Evolutionary conservation across 1,140 invertebrate genomes (phyloP).

Genomic region (Anastrepha ludens): DNA sequence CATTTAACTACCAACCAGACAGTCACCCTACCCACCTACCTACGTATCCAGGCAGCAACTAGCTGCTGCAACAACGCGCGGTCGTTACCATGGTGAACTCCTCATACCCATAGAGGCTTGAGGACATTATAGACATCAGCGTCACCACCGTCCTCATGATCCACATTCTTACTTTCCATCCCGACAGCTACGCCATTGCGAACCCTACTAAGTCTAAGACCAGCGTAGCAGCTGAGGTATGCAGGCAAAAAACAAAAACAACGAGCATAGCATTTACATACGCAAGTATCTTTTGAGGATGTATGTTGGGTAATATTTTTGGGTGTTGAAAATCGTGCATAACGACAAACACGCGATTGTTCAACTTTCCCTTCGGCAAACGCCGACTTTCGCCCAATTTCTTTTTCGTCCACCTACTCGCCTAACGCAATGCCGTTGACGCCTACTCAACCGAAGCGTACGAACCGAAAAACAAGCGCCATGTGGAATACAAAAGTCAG

Average conservation of each 20-base stretch:
- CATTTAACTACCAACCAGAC: constrained; percentile 11
- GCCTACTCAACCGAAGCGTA: neutral
- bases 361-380: constrained; percentile 22
- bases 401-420: neutral
- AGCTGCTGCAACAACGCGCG: neutral
- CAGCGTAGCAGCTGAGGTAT: neutral
- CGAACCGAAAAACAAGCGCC: neutral
- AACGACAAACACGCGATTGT: constrained; percentile 1
- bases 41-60: neutral
- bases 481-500: too few species aligned
- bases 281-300: neutral
- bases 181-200: neutral
- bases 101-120: neutral
- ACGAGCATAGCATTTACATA: neutral
- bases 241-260: neutral
- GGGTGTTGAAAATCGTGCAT: too few species aligned
- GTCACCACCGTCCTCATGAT: neutral
- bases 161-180: neutral
- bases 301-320: neutral
- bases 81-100: constrained; percentile 49
- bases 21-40: neutral
- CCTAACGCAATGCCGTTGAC: neutral
- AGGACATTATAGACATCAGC: constrained; percentile 40
- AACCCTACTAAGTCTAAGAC: constrained; percentile 10
- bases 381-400: neutral